Evolutionary conservation across 2,797 vertebrate genomes (phyloP), one percentile per base, ranked within the genome.

Genomic region (Gymnothorax reevesii): DNA sequence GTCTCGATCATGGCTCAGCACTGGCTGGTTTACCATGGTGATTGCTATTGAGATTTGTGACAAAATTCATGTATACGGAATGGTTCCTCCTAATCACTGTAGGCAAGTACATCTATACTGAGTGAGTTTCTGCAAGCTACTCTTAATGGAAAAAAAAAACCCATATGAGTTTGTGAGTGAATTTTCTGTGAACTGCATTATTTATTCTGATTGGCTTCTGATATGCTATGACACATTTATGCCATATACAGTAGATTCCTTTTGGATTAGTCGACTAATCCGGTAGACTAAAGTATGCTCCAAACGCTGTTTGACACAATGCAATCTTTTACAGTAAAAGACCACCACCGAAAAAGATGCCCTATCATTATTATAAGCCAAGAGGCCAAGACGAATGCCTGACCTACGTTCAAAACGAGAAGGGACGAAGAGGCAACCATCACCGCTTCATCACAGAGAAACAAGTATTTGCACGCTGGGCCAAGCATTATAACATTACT

Each of bases 371-470:
- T 93, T 99, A 99, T 27, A 98, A 99, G 90, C 98, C 98, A 0
- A 95, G 97, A 87, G 97, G 98, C 4, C 90, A 96, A 0, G 98
- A 99, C 0, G 99, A 99, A 90, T 99, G 99, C 87, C 83, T 96
- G 0, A 99, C 96, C 4, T 99, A 99, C 91, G 92, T 99, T 84
- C 96, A 97, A 95, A 97, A 98, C 0, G 98, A 99, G 88, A 95
- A 94, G 83, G 95, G 97, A 87, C 97, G 93, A 59, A 94, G 93
- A 88, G 98, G 99, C 83, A 97, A 98, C 91, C 98, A 99, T 94
- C 99, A 99, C 89, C 99, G 99, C 90, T 99, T 99, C 92, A 98
- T 99, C 91, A 99, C 98, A 0, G 99, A 99, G 95, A 99, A 99
- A 88, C 95, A 96, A 42, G 99, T 99, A 93, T 99, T 99, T 85